Evolutionary conservation across 2,797 vertebrate species (phyloP).

Genomic region (Graptemys geographica): DNA sequence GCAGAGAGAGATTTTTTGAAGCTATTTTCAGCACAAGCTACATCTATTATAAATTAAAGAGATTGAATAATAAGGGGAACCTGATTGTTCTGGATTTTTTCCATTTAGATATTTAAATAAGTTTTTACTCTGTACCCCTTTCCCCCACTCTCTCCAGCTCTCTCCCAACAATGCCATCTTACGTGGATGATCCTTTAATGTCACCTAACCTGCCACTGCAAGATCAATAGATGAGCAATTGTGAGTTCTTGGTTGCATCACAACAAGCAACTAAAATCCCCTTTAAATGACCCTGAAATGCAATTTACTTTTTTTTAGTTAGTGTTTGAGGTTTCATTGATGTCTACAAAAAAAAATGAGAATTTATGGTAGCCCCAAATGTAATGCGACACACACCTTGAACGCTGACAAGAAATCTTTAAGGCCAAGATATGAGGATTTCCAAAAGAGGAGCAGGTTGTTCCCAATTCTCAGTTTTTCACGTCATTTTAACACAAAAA

Average conservation of each 20-base stretch:
- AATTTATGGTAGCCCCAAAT: not conserved
- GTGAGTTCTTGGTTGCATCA: slow-evolving; percentile 8
- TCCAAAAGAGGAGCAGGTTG: slow-evolving; percentile 39
- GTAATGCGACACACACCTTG: not conserved
- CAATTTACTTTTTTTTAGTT: slow-evolving; percentile 21
- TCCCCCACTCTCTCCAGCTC: not conserved
- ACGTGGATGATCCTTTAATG: not conserved
- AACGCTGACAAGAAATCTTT: slow-evolving; percentile 1
- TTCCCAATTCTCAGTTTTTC: not conserved
- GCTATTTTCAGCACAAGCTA: slow-evolving; percentile 34
- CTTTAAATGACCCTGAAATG: slow-evolving; percentile 38
- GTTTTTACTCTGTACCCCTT: not conserved
- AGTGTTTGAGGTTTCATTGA: slow-evolving; percentile 19
- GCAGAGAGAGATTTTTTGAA: not conserved
- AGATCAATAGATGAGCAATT: slow-evolving; percentile 32
- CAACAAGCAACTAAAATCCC: slow-evolving; percentile 29
- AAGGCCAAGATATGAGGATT: not conserved
- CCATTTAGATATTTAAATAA: not conserved
- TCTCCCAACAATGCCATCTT: not conserved
- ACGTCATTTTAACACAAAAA: slow-evolving; percentile 46
- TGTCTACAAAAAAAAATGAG: not conserved
- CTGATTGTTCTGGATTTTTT: not conserved
- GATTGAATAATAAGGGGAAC: not conserved
- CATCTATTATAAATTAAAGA: slow-evolving; percentile 5
- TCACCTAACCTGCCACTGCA: slow-evolving; percentile 10